Conservation (phyloP, 1,140 invertebrate genomes). For the Platyscapa corneri region DNA sequence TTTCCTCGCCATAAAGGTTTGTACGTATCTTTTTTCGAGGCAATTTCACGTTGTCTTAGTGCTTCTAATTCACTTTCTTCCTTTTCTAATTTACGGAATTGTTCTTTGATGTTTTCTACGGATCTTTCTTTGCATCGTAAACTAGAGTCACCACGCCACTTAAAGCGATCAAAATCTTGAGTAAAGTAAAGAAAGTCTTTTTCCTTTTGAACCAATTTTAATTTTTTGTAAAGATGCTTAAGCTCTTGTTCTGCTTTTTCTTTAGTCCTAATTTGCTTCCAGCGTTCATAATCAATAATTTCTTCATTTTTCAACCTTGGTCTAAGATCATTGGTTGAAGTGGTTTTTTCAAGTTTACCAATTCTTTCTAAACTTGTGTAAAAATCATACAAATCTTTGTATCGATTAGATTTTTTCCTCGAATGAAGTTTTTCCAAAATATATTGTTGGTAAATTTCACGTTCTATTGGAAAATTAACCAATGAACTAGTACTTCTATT, state of each 20-base stretch:
- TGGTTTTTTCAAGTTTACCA: slow-evolving; percentile 85
- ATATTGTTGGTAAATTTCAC: slow-evolving; percentile 81
- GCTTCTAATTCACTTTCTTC: slow-evolving; percentile 73
- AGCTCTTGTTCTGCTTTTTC: slow-evolving; percentile 89
- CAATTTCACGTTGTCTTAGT: slow-evolving; percentile 70
- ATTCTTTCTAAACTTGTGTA: slow-evolving; percentile 91
- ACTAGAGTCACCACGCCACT: slow-evolving; percentile 85
- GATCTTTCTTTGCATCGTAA: slow-evolving; percentile 89
- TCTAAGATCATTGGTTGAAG: slow-evolving; percentile 81
- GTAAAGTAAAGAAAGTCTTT: slow-evolving; percentile 89
- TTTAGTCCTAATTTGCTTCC: slow-evolving; percentile 86
- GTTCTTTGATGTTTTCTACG: slow-evolving; percentile 87
- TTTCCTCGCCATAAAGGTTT: slow-evolving; percentile 89
- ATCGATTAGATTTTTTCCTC: slow-evolving; percentile 84
- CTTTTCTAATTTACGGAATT: slow-evolving; percentile 78
- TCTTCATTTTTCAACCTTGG: slow-evolving; percentile 83
- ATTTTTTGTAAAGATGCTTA: slow-evolving; percentile 83
- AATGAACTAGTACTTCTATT: slow-evolving; percentile 72
- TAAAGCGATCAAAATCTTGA: slow-evolving; percentile 80
- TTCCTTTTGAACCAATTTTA: slow-evolving; percentile 86
- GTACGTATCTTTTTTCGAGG: slow-evolving; percentile 79
- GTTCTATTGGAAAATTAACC: slow-evolving; percentile 70
- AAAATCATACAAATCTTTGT: slow-evolving; percentile 89
- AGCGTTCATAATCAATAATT: slow-evolving; percentile 90
- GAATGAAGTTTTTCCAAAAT: slow-evolving; percentile 83